Evolutionary conservation across 2,113 vertebrate genomes (phyloP).

Genomic region (Engystomops pustulosus): DNA sequence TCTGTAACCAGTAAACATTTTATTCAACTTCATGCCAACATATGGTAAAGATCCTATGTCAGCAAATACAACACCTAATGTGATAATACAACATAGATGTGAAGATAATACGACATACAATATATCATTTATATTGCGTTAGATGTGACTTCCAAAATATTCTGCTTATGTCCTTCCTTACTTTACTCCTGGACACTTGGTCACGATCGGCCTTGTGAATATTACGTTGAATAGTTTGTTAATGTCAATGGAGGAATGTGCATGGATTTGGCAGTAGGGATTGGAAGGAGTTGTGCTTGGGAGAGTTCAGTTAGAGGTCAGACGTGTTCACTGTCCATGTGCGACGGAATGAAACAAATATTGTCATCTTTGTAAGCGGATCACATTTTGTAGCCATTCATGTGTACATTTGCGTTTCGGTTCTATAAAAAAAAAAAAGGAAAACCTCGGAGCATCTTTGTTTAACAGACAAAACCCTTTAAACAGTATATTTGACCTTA

Average conservation of each 20-base stretch:
- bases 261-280: conserved; percentile 26
- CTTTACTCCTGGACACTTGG: not conserved
- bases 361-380: conserved; percentile 56
- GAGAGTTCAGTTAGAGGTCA: conserved; percentile 49
- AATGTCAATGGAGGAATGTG: not conserved
- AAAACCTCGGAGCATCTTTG: conserved; percentile 52
- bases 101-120: not conserved
- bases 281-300: conserved; percentile 36
- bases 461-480: conserved; percentile 40
- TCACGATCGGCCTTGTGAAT: not conserved
- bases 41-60: conserved; percentile 33
- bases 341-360: conserved; percentile 57
- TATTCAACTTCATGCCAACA: conserved; percentile 12
- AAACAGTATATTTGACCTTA: conserved; percentile 49
- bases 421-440: conserved; percentile 31
- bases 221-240: conserved; percentile 1
- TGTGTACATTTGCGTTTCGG: conserved; percentile 49
- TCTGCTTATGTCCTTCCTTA: not conserved
- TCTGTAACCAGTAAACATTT: conserved; percentile 49
- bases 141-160: not conserved
- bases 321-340: conserved; percentile 55
- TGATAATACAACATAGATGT: conserved; percentile 21
- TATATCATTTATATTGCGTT: not conserved
- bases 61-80: conserved; percentile 31
- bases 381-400: conserved; percentile 55